Percentiles rank a stretch among this genome's conserved stretches.
These are phyloP conservation scores for Phoenicopterus ruber DNA, from an alignment of 2,113 vertebrate genomes.

Conservation along the genomic window DNA sequence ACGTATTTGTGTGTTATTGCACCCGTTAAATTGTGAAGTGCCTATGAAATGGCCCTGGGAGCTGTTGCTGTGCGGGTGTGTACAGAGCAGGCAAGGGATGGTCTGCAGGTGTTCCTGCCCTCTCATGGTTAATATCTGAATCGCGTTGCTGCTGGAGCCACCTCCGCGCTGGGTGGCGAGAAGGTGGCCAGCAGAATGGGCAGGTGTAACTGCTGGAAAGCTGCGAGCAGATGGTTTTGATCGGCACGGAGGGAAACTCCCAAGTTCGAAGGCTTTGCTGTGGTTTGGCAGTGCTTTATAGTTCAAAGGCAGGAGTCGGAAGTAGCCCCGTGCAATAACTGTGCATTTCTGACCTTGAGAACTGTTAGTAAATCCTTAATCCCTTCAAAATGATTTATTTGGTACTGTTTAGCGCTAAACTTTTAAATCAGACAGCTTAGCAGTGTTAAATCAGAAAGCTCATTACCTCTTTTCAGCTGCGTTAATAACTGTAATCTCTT, in stretches of 20 bases:
- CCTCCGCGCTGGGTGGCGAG: fast-evolving
- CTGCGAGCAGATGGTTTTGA: not conserved
- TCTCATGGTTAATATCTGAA: not conserved
- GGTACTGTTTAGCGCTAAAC: not conserved
- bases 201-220: fast-evolving
- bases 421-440: not conserved
- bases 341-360: not conserved
- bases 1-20: fast-evolving
- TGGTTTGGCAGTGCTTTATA: fast-evolving
- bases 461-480: not conserved
- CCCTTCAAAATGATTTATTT: not conserved
- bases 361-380: not conserved
- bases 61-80: not conserved
- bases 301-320: not conserved
- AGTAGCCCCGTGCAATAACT: not conserved
- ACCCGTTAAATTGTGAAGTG: fast-evolving
- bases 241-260: fast-evolving
- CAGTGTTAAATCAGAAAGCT: constrained; percentile 6
- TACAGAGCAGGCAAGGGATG: fast-evolving
- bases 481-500: not conserved
- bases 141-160: not conserved
- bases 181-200: fast-evolving
- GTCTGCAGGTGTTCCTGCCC: fast-evolving
- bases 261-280: not conserved
- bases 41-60: not conserved